Evolutionary conservation across 2,113 vertebrate species (phyloP).

Genomic region (Mormyrus lacerda): DNA sequence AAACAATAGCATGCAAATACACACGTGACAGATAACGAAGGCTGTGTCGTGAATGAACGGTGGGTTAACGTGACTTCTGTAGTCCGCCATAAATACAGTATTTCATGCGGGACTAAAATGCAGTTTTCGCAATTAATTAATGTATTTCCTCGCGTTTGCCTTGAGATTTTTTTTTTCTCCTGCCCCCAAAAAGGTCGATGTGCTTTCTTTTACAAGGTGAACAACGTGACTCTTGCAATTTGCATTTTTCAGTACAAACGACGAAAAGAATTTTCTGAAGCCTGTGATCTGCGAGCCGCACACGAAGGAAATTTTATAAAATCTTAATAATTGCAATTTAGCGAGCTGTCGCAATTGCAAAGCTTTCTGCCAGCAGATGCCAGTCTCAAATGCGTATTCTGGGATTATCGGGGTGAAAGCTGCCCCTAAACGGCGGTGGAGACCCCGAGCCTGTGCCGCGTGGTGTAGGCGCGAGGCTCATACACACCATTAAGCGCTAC

Average conservation of each 20-base stretch:
- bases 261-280: background rate
- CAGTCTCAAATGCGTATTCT: background rate
- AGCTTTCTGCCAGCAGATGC: background rate
- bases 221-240: background rate
- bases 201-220: background rate
- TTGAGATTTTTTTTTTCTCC: background rate
- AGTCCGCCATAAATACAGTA: background rate
- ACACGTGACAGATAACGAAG: background rate
- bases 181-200: background rate
- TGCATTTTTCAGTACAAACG: background rate
- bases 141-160: background rate
- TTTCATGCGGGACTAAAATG: background rate
- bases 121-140: background rate
- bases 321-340: background rate
- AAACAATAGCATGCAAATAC: background rate
- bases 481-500: constrained; percentile 55
- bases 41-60: background rate
- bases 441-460: constrained; percentile 22
- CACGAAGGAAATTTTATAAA: background rate
- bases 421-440: background rate
- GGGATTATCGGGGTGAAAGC: background rate
- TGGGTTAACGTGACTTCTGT: background rate
- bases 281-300: background rate
- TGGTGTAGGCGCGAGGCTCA: constrained; percentile 50
- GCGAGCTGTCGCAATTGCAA: background rate